A percentile compares a stretch with the other conserved stretches of the same genome.
phyloP scores from a whole-genome alignment of 2,113 vertebrate species.

The Lutjanus erythropterus region DNA sequence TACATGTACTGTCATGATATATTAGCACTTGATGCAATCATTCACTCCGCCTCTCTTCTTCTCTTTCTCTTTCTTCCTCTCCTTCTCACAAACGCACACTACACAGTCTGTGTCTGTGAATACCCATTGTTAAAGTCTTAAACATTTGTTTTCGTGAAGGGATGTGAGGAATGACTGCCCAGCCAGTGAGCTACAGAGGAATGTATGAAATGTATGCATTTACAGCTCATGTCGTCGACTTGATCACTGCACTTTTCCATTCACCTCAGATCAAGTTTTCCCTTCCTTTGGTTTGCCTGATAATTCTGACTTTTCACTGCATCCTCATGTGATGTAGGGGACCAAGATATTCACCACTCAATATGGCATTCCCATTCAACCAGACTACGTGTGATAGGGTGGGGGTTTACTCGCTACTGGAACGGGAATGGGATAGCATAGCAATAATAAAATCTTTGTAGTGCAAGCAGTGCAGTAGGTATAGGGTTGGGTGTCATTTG shows the following conservation, averaged over 20 bases:
- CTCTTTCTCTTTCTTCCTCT: constrained; percentile 15
- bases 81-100: constrained; percentile 65
- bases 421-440: constrained; percentile 70
- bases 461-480: constrained; percentile 48
- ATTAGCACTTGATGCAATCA: constrained; percentile 81
- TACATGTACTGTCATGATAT: constrained; percentile 81
- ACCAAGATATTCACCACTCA: constrained; percentile 72
- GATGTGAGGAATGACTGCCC: constrained; percentile 52
- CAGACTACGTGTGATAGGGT: constrained; percentile 49
- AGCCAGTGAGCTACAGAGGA: constrained; percentile 70
- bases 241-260: constrained; percentile 80
- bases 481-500: no score
- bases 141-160: constrained; percentile 48
- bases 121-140: constrained; percentile 71
- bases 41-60: constrained; percentile 58
- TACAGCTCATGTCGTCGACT: constrained; percentile 65
- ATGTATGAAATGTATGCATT: constrained; percentile 76
- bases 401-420: constrained; percentile 64
- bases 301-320: constrained; percentile 70
- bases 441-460: constrained; percentile 76
- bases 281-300: constrained; percentile 42
- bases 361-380: constrained; percentile 77
- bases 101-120: constrained; percentile 69
- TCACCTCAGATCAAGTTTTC: constrained; percentile 76
- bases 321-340: constrained; percentile 71